These are phyloP conservation scores for Tetragnatha montana DNA, from an alignment of 2,888 invertebrate genomes.

Conservation along the genomic window DNA sequence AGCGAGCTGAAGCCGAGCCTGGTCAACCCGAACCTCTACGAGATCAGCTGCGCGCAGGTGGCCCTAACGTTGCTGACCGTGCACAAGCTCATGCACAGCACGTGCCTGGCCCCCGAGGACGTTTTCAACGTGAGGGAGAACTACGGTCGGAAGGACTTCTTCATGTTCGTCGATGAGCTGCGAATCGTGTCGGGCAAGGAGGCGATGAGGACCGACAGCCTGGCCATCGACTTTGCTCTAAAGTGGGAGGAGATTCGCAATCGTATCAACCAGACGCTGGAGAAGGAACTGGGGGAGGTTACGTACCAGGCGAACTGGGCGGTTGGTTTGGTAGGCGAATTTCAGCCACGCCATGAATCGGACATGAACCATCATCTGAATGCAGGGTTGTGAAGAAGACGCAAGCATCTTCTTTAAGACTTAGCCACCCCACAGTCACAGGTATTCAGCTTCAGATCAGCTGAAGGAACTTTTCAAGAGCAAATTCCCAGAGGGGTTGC, in stretches of 20 bases:
- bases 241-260: neutral
- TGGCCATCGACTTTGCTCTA: neutral
- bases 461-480: too few species aligned
- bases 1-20: neutral
- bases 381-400: too few species aligned
- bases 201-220: neutral
- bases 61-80: slow-evolving; percentile 22
- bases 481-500: too few species aligned
- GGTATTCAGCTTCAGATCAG: too few species aligned
- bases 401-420: too few species aligned
- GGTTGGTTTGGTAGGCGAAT: slow-evolving; percentile 12
- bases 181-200: neutral
- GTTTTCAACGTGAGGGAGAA: neutral
- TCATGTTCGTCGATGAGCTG: slow-evolving; percentile 33
- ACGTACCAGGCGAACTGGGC: slow-evolving; percentile 1
- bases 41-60: slow-evolving; percentile 28
- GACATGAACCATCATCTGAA: too few species aligned
- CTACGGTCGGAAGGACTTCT: slow-evolving; percentile 27
- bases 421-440: too few species aligned
- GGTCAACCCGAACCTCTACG: neutral
- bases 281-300: neutral
- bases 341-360: too few species aligned
- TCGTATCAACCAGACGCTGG: neutral
- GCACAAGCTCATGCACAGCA: slow-evolving; percentile 36
- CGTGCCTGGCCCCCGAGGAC: neutral